Conservation (phyloP, 2,888 invertebrate genomes). For the Drosophila incognita region DNA sequence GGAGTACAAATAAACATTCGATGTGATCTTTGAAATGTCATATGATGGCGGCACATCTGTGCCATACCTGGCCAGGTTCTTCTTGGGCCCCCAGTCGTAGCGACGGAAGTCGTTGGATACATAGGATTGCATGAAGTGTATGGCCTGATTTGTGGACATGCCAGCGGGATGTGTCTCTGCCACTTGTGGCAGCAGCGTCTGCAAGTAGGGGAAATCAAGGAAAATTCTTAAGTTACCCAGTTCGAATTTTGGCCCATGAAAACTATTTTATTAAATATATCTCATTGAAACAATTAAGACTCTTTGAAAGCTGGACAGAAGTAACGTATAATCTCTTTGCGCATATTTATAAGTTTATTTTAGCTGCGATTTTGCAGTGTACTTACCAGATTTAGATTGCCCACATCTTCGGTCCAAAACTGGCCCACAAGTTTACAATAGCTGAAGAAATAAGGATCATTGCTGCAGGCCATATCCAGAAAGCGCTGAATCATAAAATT, state of each 20-base stretch:
- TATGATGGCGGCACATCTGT: conserved; percentile 69
- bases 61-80: conserved; percentile 65
- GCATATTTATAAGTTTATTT: neutral
- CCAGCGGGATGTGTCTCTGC: conserved; percentile 81
- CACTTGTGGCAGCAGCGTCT: conserved; percentile 73
- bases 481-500: conserved; percentile 69
- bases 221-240: neutral
- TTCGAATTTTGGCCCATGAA: neutral
- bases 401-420: conserved; percentile 45
- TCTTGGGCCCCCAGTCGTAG: conserved; percentile 72
- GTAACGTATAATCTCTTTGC: neutral
- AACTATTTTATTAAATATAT: neutral
- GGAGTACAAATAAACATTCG: conserved; percentile 70
- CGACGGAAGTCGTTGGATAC: conserved; percentile 67
- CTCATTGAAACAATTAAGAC: neutral
- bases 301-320: neutral
- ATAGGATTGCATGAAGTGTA: conserved; percentile 74
- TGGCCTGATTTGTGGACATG: conserved; percentile 77
- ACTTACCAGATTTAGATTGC: conserved; percentile 72
- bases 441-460: conserved; percentile 51
- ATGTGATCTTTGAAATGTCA: conserved; percentile 65
- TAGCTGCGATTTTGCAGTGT: neutral
- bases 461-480: conserved; percentile 72
- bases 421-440: conserved; percentile 70
- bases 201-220: neutral